Conservation (phyloP, 2,888 invertebrate genomes). For the Chrysomela aeneicollis region DNA sequence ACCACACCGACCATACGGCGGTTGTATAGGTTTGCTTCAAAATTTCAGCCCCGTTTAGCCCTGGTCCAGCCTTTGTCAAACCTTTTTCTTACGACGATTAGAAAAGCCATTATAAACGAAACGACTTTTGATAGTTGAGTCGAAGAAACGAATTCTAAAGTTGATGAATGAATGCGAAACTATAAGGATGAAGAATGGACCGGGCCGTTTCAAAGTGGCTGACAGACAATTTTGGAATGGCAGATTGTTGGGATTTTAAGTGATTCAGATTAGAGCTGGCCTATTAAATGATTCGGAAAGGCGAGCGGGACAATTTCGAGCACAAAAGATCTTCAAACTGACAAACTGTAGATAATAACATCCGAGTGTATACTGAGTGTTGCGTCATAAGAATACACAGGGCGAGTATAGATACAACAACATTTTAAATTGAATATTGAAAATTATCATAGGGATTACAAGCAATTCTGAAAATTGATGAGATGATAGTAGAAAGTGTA, state of each 20-base stretch:
- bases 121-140: slow-evolving; percentile 39
- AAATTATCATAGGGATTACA: too few species aligned
- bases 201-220: slow-evolving; percentile 1
- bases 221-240: neutral
- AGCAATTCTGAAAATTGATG: too few species aligned
- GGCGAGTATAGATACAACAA: too few species aligned
- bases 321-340: too few species aligned
- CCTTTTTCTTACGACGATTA: slow-evolving; percentile 41
- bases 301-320: neutral
- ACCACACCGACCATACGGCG: slow-evolving; percentile 52
- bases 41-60: slow-evolving; percentile 50
- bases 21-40: slow-evolving; percentile 46
- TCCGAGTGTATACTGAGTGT: too few species aligned
- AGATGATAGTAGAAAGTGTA: too few species aligned
- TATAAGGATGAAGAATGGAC: neutral
- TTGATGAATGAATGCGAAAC: slow-evolving; percentile 1
- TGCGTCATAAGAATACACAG: too few species aligned
- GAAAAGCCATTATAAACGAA: slow-evolving; percentile 29
- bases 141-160: slow-evolving; percentile 21
- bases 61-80: slow-evolving; percentile 49
- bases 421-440: too few species aligned
- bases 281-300: slow-evolving; percentile 1
- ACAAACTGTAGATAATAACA: too few species aligned
- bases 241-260: neutral
- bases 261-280: neutral